phyloP scores from a whole-genome alignment of 2,113 vertebrate species.

The Tiliqua scincoides region DNA sequence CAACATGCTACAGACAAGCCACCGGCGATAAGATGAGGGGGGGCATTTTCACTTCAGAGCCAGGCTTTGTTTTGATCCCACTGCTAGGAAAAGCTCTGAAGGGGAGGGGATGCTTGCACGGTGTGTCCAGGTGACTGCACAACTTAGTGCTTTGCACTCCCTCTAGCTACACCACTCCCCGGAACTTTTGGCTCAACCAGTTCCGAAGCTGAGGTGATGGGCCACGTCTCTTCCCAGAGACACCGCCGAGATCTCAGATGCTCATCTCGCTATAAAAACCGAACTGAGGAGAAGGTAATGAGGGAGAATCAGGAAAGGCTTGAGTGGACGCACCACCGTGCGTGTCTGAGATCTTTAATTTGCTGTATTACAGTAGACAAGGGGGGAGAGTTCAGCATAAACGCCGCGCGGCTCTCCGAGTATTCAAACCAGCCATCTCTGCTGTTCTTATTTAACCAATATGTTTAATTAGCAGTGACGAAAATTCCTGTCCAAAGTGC shows the following conservation, averaged over 20 bases:
- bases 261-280: conserved; percentile 1
- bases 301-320: conserved; percentile 4
- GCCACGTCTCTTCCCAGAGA: neutral
- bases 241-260: neutral
- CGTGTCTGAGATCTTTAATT: neutral
- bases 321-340: conserved; percentile 15
- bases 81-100: no score
- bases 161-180: no score
- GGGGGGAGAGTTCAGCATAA: conserved; percentile 21
- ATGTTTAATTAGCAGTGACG: conserved; percentile 57
- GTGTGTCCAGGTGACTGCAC: no score
- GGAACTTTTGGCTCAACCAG: neutral
- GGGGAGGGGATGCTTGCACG: no score
- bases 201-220: neutral
- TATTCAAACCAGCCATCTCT: conserved; percentile 14
- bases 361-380: neutral
- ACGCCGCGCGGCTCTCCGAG: neutral
- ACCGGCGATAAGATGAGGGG: no score
- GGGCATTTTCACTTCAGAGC: no score
- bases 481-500: conserved; percentile 50
- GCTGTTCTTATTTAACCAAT: conserved; percentile 39
- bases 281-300: neutral
- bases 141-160: no score
- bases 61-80: no score
- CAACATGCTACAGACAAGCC: no score